phyloP scores from a whole-genome alignment of 1,140 invertebrate species.

The Zaprionus camerounensis region DNA sequence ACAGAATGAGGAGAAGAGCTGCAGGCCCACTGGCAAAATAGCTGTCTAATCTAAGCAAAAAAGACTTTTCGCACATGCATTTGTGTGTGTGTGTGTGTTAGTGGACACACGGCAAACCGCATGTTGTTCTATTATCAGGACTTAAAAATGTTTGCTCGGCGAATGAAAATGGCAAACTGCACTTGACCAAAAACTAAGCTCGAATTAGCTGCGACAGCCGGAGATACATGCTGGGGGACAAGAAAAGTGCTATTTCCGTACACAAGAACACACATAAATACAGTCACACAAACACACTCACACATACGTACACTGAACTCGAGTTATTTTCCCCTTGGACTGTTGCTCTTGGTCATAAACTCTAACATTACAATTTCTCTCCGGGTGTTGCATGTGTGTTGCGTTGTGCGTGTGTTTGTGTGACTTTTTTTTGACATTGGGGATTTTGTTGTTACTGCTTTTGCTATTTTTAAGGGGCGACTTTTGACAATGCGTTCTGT shows the following conservation, averaged over 20 bases:
- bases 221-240: slow-evolving; percentile 21
- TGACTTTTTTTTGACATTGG: slow-evolving; percentile 75
- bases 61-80: slow-evolving; percentile 19
- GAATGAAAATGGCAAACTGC: slow-evolving; percentile 42
- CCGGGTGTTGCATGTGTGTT: slow-evolving; percentile 38
- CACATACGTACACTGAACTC: not conserved
- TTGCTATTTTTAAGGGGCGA: slow-evolving; percentile 41
- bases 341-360: slow-evolving; percentile 78
- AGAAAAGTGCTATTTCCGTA: slow-evolving; percentile 20
- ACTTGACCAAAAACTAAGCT: slow-evolving; percentile 68
- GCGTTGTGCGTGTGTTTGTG: slow-evolving; percentile 39
- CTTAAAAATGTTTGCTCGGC: slow-evolving; percentile 51
- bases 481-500: slow-evolving; percentile 72
- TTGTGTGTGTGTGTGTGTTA: slow-evolving; percentile 14
- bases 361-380: slow-evolving; percentile 62
- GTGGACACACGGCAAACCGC: slow-evolving; percentile 23
- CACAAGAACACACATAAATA: not conserved
- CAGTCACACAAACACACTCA: not conserved
- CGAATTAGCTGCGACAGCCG: slow-evolving; percentile 52
- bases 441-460: slow-evolving; percentile 52
- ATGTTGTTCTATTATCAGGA: slow-evolving; percentile 55
- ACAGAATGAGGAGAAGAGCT: slow-evolving; percentile 10
- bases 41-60: slow-evolving; percentile 20
- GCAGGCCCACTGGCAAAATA: slow-evolving; percentile 27
- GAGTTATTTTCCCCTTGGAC: slow-evolving; percentile 34